These are phyloP conservation scores for Globodera rostochiensis DNA, from an alignment of 1,140 invertebrate species.

Conservation along the genomic window DNA sequence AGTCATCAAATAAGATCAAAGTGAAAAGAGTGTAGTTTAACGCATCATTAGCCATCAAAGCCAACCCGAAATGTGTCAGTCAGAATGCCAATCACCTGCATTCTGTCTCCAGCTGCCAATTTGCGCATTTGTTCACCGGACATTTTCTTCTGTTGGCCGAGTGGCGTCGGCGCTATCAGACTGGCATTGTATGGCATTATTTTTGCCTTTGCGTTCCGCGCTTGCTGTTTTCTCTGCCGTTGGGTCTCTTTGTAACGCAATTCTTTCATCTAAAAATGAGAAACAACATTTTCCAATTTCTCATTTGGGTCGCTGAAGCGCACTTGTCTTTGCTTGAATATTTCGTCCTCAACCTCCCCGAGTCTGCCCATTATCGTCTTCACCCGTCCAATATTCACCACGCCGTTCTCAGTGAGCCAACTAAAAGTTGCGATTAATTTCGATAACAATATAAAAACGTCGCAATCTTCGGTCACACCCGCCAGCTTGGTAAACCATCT, in stretches of 20 bases:
- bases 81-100: conserved; percentile 36
- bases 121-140: conserved; percentile 43
- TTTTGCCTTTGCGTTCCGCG: conserved; percentile 9
- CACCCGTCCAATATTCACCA: conserved; percentile 86
- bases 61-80: background rate
- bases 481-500: conserved; percentile 79
- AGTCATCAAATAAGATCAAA: conserved; percentile 37
- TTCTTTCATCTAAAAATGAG: conserved; percentile 36
- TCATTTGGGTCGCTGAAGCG: background rate
- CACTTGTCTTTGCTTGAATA: conserved; percentile 80
- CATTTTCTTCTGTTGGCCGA: conserved; percentile 12
- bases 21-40: conserved; percentile 18
- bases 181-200: conserved; percentile 36
- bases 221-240: conserved; percentile 21
- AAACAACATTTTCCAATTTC: background rate
- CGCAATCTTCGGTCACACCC: conserved; percentile 40
- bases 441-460: background rate
- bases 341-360: conserved; percentile 92
- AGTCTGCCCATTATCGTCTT: conserved; percentile 85
- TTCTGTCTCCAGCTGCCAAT: conserved; percentile 48
- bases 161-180: conserved; percentile 31
- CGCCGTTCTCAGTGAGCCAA: conserved; percentile 89
- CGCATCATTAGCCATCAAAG: conserved; percentile 20
- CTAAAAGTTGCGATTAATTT: conserved; percentile 54
- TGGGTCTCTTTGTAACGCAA: conserved; percentile 73